Evolutionary conservation across 2,888 invertebrate genomes (phyloP).

Genomic region (Agrypnus murinus): DNA sequence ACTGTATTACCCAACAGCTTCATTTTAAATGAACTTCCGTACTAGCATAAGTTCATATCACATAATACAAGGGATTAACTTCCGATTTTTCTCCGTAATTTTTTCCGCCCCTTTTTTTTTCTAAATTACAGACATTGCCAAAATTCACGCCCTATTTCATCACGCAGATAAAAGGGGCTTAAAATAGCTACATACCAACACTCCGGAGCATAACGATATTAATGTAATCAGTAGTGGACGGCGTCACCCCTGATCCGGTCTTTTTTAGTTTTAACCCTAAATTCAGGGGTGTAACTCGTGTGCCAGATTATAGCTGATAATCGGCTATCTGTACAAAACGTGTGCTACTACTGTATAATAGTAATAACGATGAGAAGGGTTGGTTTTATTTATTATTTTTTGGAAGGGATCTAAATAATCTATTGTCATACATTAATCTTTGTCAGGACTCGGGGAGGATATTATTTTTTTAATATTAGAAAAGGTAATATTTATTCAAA

Average conservation of each 20-base stretch:
- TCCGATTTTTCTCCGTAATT: slow-evolving; percentile 17
- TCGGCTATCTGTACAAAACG: slow-evolving; percentile 37
- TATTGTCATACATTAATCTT: slow-evolving; percentile 6
- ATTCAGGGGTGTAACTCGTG: slow-evolving; percentile 32
- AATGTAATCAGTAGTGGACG: slow-evolving; percentile 34
- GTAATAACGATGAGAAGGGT: slow-evolving; percentile 33
- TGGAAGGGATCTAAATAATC: not conserved
- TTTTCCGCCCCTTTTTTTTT: slow-evolving; percentile 10
- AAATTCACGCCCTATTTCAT: slow-evolving; percentile 18
- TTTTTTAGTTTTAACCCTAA: slow-evolving; percentile 38
- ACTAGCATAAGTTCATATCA: not conserved
- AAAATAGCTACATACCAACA: slow-evolving; percentile 35
- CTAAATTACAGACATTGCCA: slow-evolving; percentile 8
- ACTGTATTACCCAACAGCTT: too few species aligned
- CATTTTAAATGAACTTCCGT: slow-evolving; percentile 17
- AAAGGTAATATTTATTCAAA: too few species aligned
- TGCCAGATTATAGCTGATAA: slow-evolving; percentile 41
- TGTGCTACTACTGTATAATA: not conserved
- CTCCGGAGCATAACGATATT: slow-evolving; percentile 32
- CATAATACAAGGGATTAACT: slow-evolving; percentile 34
- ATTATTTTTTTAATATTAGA: too few species aligned
- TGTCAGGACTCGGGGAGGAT: not conserved
- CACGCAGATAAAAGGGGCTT: slow-evolving; percentile 21
- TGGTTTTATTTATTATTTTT: slow-evolving; percentile 22
- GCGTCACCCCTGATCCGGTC: slow-evolving; percentile 27